Base-by-base conservation (phyloP, 2,113 vertebrate species). In the Apaloderma vittatum region DNA sequence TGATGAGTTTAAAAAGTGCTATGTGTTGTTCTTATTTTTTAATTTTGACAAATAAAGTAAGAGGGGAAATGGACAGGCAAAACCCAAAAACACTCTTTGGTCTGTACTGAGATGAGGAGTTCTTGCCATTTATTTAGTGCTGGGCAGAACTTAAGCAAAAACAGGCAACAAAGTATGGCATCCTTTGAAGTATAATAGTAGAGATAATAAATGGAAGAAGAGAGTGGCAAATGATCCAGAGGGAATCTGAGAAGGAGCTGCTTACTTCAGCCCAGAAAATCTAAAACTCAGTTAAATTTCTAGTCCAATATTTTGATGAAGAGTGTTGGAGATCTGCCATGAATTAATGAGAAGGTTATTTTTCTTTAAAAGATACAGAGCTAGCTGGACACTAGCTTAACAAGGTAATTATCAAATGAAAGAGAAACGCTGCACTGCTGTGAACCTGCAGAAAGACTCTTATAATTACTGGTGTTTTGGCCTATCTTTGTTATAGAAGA, bases 341-440 rank as follows among this genome's bases (percentile, higher is more conserved):
- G 59, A 77, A 94, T 94, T 94, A 92, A 92, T 72, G 48, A 82
- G 83, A 40, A 57, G 80, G 78, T 79, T 93, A 73, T 94, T 97
- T 96, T 96, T 93, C 90, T 95, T 96, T 96, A 93, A 92, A 92
- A 97, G 92, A 90, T 88, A 91, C 52, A 76, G 89, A 10, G 23
- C 74, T 97, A 88, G 72, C 75, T 94, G 93, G 96, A 96, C 94
- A 87, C 63, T 82, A 91, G 78, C 66, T 97, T 96, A 96, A 96
- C 91, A 97, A 96, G 83, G 94, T 95, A 97, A 98, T 98, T 98
- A 97, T 88, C 89, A 93, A 97, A 95, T 97, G 88, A 97, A 97
- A 97, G 96, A 96, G 71, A 95, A 96, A 74, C 19, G 19, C 22
- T 12, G 8, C 68, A 83, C 81, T 90, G 77, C 93, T 94, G 96